Conservation (phyloP, 2,797 vertebrate genomes). For the Brachyalestes nurse region DNA sequence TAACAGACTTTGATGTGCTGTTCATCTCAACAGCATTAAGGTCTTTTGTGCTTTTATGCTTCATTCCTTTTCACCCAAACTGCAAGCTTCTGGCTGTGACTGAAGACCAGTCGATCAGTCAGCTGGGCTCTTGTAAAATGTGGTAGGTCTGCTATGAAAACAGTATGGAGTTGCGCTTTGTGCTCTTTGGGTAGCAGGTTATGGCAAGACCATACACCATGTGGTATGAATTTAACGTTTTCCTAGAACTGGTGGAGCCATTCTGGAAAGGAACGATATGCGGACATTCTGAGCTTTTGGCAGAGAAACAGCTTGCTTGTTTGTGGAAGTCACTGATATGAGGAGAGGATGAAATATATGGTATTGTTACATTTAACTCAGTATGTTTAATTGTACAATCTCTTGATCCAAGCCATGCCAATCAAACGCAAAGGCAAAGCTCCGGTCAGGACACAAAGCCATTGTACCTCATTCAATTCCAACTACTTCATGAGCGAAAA, state of each 20-base stretch:
- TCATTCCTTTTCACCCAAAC: conserved; percentile 52
- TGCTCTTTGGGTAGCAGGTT: conserved; percentile 18
- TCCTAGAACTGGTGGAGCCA: background rate
- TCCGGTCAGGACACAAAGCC: conserved; percentile 34
- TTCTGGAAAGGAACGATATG: conserved; percentile 13
- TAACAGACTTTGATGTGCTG: conserved; percentile 41
- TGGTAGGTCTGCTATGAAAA: conserved; percentile 42
- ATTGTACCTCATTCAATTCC: conserved; percentile 32
- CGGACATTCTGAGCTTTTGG: background rate
- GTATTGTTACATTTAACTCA: background rate
- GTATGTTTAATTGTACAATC: no score
- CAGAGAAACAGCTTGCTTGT: background rate
- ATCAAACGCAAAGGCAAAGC: conserved; percentile 49
- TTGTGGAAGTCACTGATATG: background rate
- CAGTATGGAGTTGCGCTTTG: conserved; percentile 13
- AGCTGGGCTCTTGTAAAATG: conserved; percentile 37
- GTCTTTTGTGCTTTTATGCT: conserved; percentile 29
- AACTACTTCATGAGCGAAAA: conserved; percentile 43
- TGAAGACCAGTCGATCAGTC: conserved; percentile 14
- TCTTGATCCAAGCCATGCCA: conserved; percentile 23
- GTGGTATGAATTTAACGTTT: conserved; percentile 36
- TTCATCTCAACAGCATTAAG: conserved; percentile 25
- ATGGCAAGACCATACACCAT: conserved; percentile 30
- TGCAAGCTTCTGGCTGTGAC: conserved; percentile 49
- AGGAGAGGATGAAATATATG: background rate